Evolutionary conservation across 2,113 vertebrate genomes (phyloP).

Genomic region (Muntiacus reevesi): DNA sequence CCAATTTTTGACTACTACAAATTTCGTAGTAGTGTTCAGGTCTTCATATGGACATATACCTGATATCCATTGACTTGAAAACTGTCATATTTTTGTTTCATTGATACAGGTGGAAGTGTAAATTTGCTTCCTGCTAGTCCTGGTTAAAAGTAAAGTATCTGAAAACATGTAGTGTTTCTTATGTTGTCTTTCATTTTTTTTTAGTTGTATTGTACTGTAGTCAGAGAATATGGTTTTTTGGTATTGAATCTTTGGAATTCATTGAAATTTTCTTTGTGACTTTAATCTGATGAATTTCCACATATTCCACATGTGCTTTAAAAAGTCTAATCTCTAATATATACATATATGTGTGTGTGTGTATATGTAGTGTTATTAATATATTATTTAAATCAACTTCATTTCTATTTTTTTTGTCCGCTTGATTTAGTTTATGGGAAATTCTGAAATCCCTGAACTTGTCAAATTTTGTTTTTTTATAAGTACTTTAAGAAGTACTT

Average conservation of each 20-base stretch:
- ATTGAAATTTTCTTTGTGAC: not conserved
- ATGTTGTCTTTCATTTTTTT: not conserved
- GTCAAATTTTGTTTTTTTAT: not conserved
- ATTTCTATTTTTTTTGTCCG: not conserved
- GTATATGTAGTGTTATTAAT: not conserved
- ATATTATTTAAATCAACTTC: not conserved
- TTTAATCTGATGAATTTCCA: not conserved
- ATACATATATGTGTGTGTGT: not conserved
- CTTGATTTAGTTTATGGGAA: not conserved
- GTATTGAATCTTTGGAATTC: not conserved
- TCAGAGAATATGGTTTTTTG: not conserved
- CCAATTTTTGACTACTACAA: not conserved
- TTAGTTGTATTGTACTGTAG: not conserved
- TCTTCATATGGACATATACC: not conserved
- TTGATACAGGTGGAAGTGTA: not conserved
- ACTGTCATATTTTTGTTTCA: not conserved
- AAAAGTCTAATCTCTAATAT: not conserved
- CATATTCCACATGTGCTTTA: not conserved
- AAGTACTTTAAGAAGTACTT: not conserved
- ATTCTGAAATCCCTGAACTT: conserved; percentile 3
- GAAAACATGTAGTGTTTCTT: not conserved
- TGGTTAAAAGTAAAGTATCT: not conserved
- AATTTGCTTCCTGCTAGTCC: not conserved
- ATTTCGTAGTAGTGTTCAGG: not conserved
- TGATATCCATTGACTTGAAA: not conserved